Evolutionary conservation across 2,888 invertebrate species (phyloP), one percentile per base, ranked within the genome.

Genomic region (Cataglyphis rosenhaueri): DNA sequence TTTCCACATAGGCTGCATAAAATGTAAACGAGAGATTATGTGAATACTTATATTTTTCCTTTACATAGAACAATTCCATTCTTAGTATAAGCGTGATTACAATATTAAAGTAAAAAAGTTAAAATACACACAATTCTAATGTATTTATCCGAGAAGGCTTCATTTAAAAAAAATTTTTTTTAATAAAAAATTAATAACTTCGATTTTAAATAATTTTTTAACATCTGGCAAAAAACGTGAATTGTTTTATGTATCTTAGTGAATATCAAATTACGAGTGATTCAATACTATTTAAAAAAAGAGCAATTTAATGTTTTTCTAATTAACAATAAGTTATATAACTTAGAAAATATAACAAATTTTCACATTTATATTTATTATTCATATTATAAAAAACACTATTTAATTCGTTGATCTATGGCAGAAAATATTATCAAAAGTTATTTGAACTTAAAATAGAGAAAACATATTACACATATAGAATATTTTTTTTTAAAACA

Each of bases 41-140:
- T 12, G n/a, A 18, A 18, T 18, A 29, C 2, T 41, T 44, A 29
- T 65, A 76, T 18, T 76, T 76, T 65, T 66, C 55, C 29, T 65
- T 55, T 15, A 12, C 21, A 52, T 25, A 38, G 29, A 18, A 8
- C n/a, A 25, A 4, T 21, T 15, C 18, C 18, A 21, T 32, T 59
- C n/a, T 41, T 73, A 12, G 12, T 35, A 44, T 12, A 38, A 29
- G 6, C 9, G 25, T 35, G 4, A 4, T 35, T 0, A 70, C 12
- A 8, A 55, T 35, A 52, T n/a, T 70, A 70, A 52, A 52, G 35
- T 15, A 0, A 55, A 70, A 70, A 35, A 21, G 15, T 21, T 21
- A 25, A 15, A 41, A 21, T 25, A 4, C 2, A 10, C 4, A 41
- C n/a, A 52, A 48, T 4, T 15, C 1, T 52, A 6, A n/a, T 52